A percentile compares a stretch with the other conserved stretches of the same genome.
These are phyloP conservation scores for Piaya cayana DNA, from an alignment of 2,113 vertebrate genomes.

Conservation along the genomic window DNA sequence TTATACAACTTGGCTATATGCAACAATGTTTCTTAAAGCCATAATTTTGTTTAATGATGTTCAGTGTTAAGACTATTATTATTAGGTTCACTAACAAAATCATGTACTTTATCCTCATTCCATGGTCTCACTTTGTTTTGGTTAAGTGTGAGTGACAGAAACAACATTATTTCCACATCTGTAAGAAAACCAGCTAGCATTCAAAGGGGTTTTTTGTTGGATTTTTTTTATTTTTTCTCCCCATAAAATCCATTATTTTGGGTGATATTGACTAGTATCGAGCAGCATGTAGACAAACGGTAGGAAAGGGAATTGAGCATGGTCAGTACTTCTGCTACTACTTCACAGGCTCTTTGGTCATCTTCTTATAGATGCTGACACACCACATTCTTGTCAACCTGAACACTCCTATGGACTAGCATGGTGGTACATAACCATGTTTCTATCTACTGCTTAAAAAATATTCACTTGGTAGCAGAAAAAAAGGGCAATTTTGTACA, in stretches of 20 bases:
- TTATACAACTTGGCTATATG: not conserved
- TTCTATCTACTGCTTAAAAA: not conserved
- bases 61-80: not conserved
- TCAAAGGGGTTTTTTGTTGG: not conserved
- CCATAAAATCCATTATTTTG: not conserved
- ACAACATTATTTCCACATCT: not conserved
- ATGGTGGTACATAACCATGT: not conserved
- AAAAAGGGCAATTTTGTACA: not conserved
- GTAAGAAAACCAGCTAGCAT: not conserved
- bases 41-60: not conserved
- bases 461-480: not conserved
- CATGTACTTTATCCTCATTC: not conserved
- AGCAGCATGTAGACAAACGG: not conserved
- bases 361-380: not conserved
- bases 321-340: not conserved
- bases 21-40: not conserved
- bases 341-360: not conserved
- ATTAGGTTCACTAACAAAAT: not conserved
- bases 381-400: not conserved
- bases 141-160: conserved; percentile 1
- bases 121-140: not conserved
- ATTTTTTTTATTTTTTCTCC: not conserved
- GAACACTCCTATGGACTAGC: not conserved
- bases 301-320: not conserved
- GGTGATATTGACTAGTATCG: not conserved